These are phyloP conservation scores for Cistogaster globosa DNA, from an alignment of 2,888 invertebrate species.

Conservation along the genomic window DNA sequence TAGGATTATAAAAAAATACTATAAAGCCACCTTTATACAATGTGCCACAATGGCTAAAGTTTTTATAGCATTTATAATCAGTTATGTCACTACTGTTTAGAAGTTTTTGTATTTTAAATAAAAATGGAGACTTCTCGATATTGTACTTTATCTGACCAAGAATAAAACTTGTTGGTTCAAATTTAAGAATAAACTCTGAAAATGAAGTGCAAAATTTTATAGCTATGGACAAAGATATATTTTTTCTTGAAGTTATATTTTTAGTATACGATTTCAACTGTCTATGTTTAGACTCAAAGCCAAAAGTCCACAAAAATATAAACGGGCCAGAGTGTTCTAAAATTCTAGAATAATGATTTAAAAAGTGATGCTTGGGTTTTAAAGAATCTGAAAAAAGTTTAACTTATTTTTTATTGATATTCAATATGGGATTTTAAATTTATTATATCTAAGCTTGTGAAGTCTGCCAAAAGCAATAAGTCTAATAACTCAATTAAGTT, in stretches of 20 bases:
- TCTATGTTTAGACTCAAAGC: constrained; percentile 39
- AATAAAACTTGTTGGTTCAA: not conserved
- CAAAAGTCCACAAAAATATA: constrained; percentile 22
- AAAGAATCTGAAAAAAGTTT: not conserved
- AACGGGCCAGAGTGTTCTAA: not conserved
- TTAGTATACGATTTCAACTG: constrained; percentile 34
- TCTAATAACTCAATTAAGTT: constrained; percentile 19
- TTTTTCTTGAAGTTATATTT: constrained; percentile 41
- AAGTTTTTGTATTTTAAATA: not conserved
- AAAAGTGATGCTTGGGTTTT: constrained; percentile 36
- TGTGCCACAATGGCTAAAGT: not conserved
- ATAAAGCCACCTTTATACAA: not conserved
- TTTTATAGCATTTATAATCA: not conserved
- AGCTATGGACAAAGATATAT: no score
- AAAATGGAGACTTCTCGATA: not conserved
- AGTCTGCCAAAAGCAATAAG: not conserved
- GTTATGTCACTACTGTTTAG: not conserved
- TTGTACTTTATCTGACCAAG: not conserved
- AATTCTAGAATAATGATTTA: constrained; percentile 5
- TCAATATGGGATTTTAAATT: constrained; percentile 24
- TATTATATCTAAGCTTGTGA: constrained; percentile 1
- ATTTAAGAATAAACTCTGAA: no score
- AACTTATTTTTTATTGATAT: constrained; percentile 18
- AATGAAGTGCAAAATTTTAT: no score
- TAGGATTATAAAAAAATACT: not conserved